Evolutionary conservation across 2,888 invertebrate genomes (phyloP), one percentile per base, ranked within the genome.

Genomic region (Schrankia costaestrigalis): DNA sequence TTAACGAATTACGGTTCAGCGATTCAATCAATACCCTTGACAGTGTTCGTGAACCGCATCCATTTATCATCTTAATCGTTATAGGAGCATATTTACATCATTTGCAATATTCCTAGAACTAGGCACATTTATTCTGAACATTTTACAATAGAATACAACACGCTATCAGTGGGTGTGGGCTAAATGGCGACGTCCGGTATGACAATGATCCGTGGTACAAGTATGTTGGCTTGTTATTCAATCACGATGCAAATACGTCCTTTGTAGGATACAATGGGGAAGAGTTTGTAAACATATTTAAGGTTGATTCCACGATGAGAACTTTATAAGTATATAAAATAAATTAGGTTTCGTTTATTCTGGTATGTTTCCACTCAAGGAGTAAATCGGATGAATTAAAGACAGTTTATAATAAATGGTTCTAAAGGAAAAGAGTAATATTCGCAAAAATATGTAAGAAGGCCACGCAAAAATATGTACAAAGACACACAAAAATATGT

Each of bases 161-260:
- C 28, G 34, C 18, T 17, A 23, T 15, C 24, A 9, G 23, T 17
- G 31, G 31, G 31, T 15, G 31, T 31, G 31, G 24, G 14, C 24
- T 24, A 56, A 56, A 41, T 51, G 48, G 29, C 26, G 3, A 27
- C 46, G 33, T 58, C 57, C 57, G 50, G 33, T 12, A 28, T 10
- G 28, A 48, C 58, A 57, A 48, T 43, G 35, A 27, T 39, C 31
- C 29, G 13, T 5, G 29, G n/a, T n/a, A n/a, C n/a, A 35, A 25
- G 26, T 31, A 23, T 35, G 25, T 24, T 25, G 27, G 31, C 26
- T 41, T 27, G 25, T 47, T 46, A 56, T 57, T 42, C 52, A 54
- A 56, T 51, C 36, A 14, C 26, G 18, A 11, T 32, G 15, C 30
- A 40, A 31, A 50, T 41, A 46, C 15, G 35, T 30, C 29, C 22